Evolutionary conservation across 2,888 invertebrate genomes (phyloP).

Genomic region (Panzeria rudis): DNA sequence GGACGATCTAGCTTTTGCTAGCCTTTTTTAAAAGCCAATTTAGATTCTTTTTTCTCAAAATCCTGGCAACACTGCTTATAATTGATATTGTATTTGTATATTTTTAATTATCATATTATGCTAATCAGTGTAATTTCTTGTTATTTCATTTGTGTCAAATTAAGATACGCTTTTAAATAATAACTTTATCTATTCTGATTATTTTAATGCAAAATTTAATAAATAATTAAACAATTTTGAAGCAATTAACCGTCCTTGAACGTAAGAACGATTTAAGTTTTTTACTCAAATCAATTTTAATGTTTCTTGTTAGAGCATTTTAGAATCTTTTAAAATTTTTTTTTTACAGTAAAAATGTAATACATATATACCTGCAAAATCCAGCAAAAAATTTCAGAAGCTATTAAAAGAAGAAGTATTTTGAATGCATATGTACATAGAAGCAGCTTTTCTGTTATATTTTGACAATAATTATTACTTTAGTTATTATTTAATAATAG

Average conservation of each 20-base stretch:
- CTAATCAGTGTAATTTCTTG: constrained; percentile 28
- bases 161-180: constrained; percentile 15
- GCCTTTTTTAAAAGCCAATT: no score
- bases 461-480: no score
- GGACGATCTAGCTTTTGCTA: no score
- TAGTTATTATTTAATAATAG: no score
- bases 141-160: neutral
- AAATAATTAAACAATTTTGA: neutral
- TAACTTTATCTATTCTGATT: constrained; percentile 7
- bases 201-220: constrained; percentile 27
- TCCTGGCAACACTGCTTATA: no score
- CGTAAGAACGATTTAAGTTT: neutral
- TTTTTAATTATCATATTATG: constrained; percentile 32
- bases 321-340: neutral
- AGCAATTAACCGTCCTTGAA: constrained; percentile 15
- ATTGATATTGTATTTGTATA: neutral
- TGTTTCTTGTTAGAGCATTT: neutral
- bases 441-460: neutral
- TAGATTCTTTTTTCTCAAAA: no score
- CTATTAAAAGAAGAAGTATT: neutral
- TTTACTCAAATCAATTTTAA: neutral
- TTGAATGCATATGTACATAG: neutral
- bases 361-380: neutral
- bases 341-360: neutral
- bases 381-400: neutral